Evolutionary conservation across 1,140 invertebrate species (phyloP), one percentile per base, ranked within the genome.

Genomic region (Pseudoatta argentina): DNA sequence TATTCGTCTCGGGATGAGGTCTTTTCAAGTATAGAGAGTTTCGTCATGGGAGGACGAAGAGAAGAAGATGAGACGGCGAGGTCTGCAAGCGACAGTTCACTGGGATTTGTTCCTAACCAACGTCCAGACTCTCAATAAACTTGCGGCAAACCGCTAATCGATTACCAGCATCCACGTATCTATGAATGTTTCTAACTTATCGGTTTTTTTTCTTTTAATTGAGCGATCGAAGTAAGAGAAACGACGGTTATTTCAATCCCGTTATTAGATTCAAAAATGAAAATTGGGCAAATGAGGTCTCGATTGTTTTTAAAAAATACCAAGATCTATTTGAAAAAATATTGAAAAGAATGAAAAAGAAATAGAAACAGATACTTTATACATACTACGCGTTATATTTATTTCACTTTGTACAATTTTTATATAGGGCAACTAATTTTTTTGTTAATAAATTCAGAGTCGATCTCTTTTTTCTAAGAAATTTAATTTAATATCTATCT

Each of bases 91-190:
- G 73, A 78, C 72, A 51, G 30, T 78, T 66, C 16, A 12, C 8
- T 18, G 51, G n/a, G 53, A 69, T 57, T 87, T 48, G 34, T 81
- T 59, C 34, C 59, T 76, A 18, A 30, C 53, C 1, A 72, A 51
- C 57, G 39, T 73, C 16, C 27, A 64, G 34, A 18, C 51, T 30
- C 55, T 55, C 64, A 48, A 73, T 87, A 88, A 88, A 66, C 67
- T 81, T 34, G 18, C 73, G n/a, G 12, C 48, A 21, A 57, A 79
- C 77, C 77, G 63, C n/a, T 63, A 39, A 81, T 81, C 64, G 77
- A 81, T 81, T 34, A 39, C n/a, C n/a, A 30, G 14, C 48, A 24
- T 81, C 14, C 30, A 44, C 48, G 24, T 67, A 53, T 24, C 44
- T 34, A 48, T 39, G 21, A 14, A 69, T 21, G 51, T 81, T 30